A percentile compares a stretch with the other conserved stretches of the same genome.
These are phyloP conservation scores for Helicoverpa zea DNA, from an alignment of 1,140 invertebrate species.

Conservation along the genomic window DNA sequence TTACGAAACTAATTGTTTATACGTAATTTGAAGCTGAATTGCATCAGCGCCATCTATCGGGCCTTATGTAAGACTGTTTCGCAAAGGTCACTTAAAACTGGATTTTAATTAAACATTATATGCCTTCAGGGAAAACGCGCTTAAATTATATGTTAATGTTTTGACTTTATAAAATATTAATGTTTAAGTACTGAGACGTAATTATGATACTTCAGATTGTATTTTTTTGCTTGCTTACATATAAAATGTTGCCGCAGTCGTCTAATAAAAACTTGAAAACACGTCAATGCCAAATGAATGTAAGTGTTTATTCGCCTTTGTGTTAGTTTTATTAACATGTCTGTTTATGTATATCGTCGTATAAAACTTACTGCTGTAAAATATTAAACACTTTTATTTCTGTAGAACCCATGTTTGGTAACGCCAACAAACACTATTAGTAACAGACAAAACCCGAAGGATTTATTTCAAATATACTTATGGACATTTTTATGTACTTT, in stretches of 20 bases:
- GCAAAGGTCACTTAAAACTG: constrained; percentile 44
- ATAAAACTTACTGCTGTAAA: background rate
- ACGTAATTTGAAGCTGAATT: constrained; percentile 53
- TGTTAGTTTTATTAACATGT: constrained; percentile 2
- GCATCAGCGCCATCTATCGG: constrained; percentile 53
- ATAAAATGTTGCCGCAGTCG: constrained; percentile 8
- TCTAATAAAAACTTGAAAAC: constrained; percentile 39
- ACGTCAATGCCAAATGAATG: constrained; percentile 33
- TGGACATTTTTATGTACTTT: background rate
- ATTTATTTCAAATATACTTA: constrained; percentile 17
- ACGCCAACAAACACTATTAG: background rate
- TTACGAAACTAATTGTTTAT: constrained; percentile 40
- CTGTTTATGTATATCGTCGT: background rate
- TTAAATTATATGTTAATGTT: constrained; percentile 46
- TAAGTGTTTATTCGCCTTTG: constrained; percentile 19
- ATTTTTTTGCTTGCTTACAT: constrained; percentile 23
- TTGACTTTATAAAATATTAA: constrained; percentile 35
- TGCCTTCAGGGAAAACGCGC: constrained; percentile 43
- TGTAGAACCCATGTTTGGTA: no score
- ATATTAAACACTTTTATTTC: no score
- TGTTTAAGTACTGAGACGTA: constrained; percentile 7
- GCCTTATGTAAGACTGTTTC: constrained; percentile 34
- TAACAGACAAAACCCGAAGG: background rate
- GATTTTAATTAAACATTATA: constrained; percentile 45
- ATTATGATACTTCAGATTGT: constrained; percentile 29